Percentiles rank a stretch among this genome's conserved stretches.
phyloP scores from a whole-genome alignment of 2,888 invertebrate species.

The Watsonalla binaria region DNA sequence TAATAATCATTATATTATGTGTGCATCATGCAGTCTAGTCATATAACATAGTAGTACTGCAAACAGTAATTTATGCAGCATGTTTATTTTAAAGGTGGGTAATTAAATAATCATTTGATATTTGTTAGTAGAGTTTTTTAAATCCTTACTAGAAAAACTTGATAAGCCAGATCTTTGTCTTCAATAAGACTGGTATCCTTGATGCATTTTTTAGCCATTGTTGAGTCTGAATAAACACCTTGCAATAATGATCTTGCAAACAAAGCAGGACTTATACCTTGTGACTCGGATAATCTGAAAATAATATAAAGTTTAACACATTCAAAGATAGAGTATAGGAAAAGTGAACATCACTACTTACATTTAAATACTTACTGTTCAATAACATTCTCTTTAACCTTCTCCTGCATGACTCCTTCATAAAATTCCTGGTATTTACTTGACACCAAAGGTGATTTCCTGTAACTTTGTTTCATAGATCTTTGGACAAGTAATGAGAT shows the following conservation, averaged over 20 bases:
- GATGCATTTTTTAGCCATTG: constrained; percentile 75
- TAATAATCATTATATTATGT: not conserved
- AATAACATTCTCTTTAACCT: constrained; percentile 79
- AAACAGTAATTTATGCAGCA: too few relatives aligned
- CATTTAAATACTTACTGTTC: constrained; percentile 67
- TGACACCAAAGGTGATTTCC: constrained; percentile 77
- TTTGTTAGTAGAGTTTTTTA: not conserved
- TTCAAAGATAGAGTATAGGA: not conserved
- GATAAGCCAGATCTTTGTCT: constrained; percentile 84
- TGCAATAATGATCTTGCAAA: constrained; percentile 69
- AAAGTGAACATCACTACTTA: constrained; percentile 1
- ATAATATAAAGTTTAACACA: not conserved
- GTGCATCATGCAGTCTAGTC: not conserved
- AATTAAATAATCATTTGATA: not conserved
- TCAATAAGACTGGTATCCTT: constrained; percentile 86
- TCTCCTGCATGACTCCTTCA: constrained; percentile 66
- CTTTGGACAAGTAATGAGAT: constrained; percentile 81
- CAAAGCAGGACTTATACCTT: constrained; percentile 64
- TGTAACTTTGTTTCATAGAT: constrained; percentile 81
- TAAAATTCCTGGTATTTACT: constrained; percentile 77
- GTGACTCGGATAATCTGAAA: constrained; percentile 59
- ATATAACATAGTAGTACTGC: too few relatives aligned
- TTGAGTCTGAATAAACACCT: constrained; percentile 62
- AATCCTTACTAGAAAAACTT: constrained; percentile 83
- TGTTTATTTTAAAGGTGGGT: too few relatives aligned